Conservation (phyloP, 2,113 vertebrate species). For the Sinocyclocheilus grahami region DNA sequence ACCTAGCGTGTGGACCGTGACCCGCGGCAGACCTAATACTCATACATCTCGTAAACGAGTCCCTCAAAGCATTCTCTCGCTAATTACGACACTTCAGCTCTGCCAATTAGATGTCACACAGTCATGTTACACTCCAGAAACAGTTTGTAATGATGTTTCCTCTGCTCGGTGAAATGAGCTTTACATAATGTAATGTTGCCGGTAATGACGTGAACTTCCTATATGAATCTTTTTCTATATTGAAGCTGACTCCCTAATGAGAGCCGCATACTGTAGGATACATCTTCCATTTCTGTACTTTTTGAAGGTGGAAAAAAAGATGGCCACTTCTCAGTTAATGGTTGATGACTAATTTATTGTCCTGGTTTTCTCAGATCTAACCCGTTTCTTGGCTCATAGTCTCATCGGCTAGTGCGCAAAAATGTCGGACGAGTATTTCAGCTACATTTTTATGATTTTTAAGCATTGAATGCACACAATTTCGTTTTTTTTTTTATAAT, state of each 20-base stretch:
- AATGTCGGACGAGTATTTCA: conserved; percentile 27
- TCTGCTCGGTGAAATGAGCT: conserved; percentile 31
- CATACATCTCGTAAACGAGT: conserved; percentile 63
- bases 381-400: neutral
- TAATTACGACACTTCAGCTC: conserved; percentile 65
- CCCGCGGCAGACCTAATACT: conserved; percentile 52
- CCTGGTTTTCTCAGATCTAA: conserved; percentile 34
- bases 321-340: conserved; percentile 56
- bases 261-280: neutral
- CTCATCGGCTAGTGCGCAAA: conserved; percentile 4
- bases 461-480: neutral
- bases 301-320: conserved; percentile 21
- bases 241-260: conserved; percentile 19
- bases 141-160: conserved; percentile 42
- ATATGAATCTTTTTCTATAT: conserved; percentile 13
- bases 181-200: conserved; percentile 35
- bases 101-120: conserved; percentile 47
- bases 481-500: too few relatives aligned
- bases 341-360: conserved; percentile 75
- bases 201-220: conserved; percentile 16
- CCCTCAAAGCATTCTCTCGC: conserved; percentile 59
- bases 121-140: conserved; percentile 36
- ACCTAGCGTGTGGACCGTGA: conserved; percentile 47
- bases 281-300: neutral
- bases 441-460: neutral